Base-by-base conservation (phyloP, 2,113 vertebrate species). In the Smithornis capensis region DNA sequence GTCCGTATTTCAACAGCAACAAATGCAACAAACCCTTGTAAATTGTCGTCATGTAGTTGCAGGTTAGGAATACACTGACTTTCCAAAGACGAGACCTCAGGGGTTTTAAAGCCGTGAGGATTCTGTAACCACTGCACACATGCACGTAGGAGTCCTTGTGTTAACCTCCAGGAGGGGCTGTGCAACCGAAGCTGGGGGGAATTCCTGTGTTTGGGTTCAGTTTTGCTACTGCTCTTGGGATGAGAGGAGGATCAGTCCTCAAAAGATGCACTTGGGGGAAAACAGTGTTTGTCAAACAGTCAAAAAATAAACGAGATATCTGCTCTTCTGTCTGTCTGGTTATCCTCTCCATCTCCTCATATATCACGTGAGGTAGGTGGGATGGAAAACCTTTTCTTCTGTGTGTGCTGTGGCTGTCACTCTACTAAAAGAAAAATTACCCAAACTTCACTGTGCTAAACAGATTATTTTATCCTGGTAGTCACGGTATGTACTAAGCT, bases 11-110 rank as follows among this genome's bases (percentile, higher is more conserved):
- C 83, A 64, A 86, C 68, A 67, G 81, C 67, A 82, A 90, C 56
- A 53, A 60, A 74, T 29, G 60, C 45, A 78, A 70, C 65, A 91
- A 74, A 16, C 18, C 25, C 59, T 65, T 91, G 86, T 96, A 89
- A 75, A 88, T 84, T 91, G 93, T 88, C 13, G 2, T 90, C 92
- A 74, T 74, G 81, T 76, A 94, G 71, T 47, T 81, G 60, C 52
- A 87, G 84, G 84, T 94, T 92, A 73, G 85, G 79, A 94, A 78
- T 81, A 94, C 76, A 87, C 56, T 27, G 90, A 83, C 78, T 83
- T 50, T 33, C 69, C 42, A 6, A 60, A 63, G 84, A 79, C 60
- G 55, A 76, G 90, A 86, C 71, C 95, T 81, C 65, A 9, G 60
- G 80, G 90, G 87, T 77, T 45, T 86, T 78, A 95, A 95, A 96